Base-by-base conservation (phyloP, 2,888 invertebrate genomes). In the Cotesia congregata region DNA sequence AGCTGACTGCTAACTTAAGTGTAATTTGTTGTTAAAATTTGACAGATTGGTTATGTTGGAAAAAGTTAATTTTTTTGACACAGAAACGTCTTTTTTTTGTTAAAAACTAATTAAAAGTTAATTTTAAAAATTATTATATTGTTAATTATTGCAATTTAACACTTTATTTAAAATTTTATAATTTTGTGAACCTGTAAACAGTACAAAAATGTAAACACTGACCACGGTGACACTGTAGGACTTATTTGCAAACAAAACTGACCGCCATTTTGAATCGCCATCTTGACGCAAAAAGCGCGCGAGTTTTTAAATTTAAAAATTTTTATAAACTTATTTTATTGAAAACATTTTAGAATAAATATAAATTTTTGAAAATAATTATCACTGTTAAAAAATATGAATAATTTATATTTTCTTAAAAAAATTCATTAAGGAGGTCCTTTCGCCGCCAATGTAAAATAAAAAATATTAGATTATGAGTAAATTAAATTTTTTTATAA, bases 181-280 rank as follows among this genome's bases (percentile, higher is more conserved):
- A 12, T 12, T 12, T 12, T 50, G 7, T 50, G 50, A 50, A 3
- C 2, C 30, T 30, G 50, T 50, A 50, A 50, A 50, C 12, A 50
- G 30, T 30, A 30, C 3, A 30, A 30, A 30, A 30, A 30, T 30
- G 30, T 30, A 30, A 50, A 12, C 12, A 50, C 50, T 12, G 50
- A 12, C 50, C 12, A 12, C 30, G 3, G 30, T 3, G 30, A 30
- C 30, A 30, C 30, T 30, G 30, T 30, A 3, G 30, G 30, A 30
- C 3, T 30, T 30, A 30, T 30, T 30, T 30, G 0, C 30, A 30
- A 0, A 50, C 2, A 12, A 12, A 30, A 38, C 7, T n/a, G 1
- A 17, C 62, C 65, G 61, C 77, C 77, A 77, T 77, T 62, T 77
- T 74, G 62, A 17, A 65, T 70, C 74, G 6, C 67, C 50, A 69